Conservation (phyloP, 2,113 vertebrate species). For the Lepus americanus region DNA sequence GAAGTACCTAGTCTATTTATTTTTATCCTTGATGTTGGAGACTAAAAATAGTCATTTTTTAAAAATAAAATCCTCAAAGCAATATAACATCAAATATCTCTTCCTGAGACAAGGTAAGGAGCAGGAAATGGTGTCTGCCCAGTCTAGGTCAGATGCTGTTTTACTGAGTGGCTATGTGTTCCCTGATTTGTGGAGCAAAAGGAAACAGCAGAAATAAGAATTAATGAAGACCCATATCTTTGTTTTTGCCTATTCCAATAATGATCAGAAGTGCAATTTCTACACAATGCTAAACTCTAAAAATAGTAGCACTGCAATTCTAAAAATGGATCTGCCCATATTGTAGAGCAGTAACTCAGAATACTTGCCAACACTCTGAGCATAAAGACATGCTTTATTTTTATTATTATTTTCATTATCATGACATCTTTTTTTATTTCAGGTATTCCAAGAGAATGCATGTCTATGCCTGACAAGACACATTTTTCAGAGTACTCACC, state of each 20-base stretch:
- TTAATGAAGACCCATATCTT: background rate
- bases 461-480: constrained; percentile 77
- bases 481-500: constrained; percentile 83
- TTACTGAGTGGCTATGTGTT: fast-evolving
- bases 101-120: background rate
- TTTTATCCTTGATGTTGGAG: background rate
- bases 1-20: background rate
- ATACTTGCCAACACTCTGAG: background rate
- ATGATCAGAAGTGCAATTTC: background rate
- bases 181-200: background rate
- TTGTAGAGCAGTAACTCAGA: background rate
- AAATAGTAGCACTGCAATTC: background rate
- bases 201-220: background rate
- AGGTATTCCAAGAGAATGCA: constrained; percentile 75
- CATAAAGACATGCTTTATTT: background rate
- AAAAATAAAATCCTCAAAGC: background rate
- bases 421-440: constrained; percentile 42
- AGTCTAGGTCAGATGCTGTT: background rate
- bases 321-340: background rate
- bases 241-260: background rate
- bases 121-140: no score
- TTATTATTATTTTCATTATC: constrained; percentile 30
- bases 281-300: constrained; percentile 16
- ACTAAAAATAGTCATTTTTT: background rate
- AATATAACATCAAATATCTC: background rate